Conservation (phyloP, 2,888 invertebrate genomes). For the Tetragnatha montana region DNA sequence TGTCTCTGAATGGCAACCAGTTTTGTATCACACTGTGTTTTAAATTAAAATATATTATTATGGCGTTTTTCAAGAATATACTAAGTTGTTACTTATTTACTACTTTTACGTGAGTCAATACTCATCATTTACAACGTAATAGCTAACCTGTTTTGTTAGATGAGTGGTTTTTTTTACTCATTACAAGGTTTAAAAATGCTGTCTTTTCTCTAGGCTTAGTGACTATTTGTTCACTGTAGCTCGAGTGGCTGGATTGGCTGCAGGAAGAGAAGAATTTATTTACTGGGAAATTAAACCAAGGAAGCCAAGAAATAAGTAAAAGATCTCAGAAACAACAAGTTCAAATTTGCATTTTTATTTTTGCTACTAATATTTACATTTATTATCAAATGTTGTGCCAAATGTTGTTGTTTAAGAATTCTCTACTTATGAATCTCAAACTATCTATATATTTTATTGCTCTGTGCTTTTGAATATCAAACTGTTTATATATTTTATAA, state of each 20-base stretch:
- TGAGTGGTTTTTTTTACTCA: too few relatives aligned
- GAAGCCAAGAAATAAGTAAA: background rate
- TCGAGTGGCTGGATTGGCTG: constrained; percentile 81
- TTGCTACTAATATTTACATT: background rate
- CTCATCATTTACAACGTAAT: background rate
- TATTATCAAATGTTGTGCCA: background rate
- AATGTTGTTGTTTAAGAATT: background rate
- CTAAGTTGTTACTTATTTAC: too few relatives aligned
- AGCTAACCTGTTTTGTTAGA: background rate
- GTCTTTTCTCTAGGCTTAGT: constrained; percentile 78
- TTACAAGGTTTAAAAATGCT: too few relatives aligned
- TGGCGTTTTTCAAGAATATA: too few relatives aligned
- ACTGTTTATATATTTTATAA: too few relatives aligned
- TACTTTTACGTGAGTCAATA: too few relatives aligned
- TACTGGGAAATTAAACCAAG: constrained; percentile 76
- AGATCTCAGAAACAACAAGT: background rate
- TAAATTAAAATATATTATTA: too few relatives aligned
- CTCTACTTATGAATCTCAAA: background rate
- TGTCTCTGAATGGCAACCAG: too few relatives aligned
- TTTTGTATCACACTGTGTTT: too few relatives aligned
- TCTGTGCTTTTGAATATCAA: background rate
- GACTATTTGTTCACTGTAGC: constrained; percentile 83
- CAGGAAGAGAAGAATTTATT: constrained; percentile 82
- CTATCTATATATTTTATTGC: background rate
- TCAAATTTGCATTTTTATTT: background rate